Percentiles rank a stretch among this genome's conserved stretches.
These are phyloP conservation scores for Macrotus californicus DNA, from an alignment of 2,113 vertebrate genomes.

Conservation along the genomic window DNA sequence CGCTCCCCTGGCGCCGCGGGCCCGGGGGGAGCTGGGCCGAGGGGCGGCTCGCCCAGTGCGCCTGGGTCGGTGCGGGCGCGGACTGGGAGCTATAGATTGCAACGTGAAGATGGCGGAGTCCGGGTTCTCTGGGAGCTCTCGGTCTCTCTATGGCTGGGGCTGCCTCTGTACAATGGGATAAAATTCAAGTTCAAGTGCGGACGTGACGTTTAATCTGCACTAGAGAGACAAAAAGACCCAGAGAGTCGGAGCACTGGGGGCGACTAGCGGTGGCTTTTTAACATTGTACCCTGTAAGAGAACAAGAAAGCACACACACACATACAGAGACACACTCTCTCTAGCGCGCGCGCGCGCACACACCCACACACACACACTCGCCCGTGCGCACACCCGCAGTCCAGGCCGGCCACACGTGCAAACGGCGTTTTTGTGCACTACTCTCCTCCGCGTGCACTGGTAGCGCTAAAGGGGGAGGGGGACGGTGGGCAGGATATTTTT, in stretches of 20 bases:
- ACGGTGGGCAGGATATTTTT: not conserved
- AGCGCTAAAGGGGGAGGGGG: not conserved
- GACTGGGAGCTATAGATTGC: constrained; percentile 84
- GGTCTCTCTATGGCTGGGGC: constrained; percentile 92
- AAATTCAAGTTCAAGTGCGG: constrained; percentile 99
- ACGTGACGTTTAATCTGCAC: constrained; percentile 99
- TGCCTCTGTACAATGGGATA: constrained; percentile 97
- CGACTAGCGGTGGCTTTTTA: constrained; percentile 99
- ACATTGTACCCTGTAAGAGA: constrained; percentile 91
- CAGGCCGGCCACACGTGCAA: constrained; percentile 62
- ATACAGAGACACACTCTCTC: constrained; percentile 35
- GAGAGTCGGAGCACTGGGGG: constrained; percentile 99
- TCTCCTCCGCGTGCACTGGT: not conserved
- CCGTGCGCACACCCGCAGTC: constrained; percentile 57
- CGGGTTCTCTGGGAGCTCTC: constrained; percentile 92
- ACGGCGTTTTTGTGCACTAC: constrained; percentile 66
- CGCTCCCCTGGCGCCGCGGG: constrained; percentile 81
- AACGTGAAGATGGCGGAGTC: constrained; percentile 93
- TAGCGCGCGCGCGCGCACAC: constrained; percentile 46
- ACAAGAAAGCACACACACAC: constrained; percentile 80
- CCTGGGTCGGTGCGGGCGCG: constrained; percentile 84
- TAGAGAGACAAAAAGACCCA: constrained; percentile 90
- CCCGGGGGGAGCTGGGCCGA: constrained; percentile 80
- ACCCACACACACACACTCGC: constrained; percentile 60
- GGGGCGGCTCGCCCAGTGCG: constrained; percentile 76